A percentile compares a stretch with the other conserved stretches of the same genome.
These are phyloP conservation scores for Sturnus vulgaris DNA, from an alignment of 2,113 vertebrate genomes.

Conservation along the genomic window DNA sequence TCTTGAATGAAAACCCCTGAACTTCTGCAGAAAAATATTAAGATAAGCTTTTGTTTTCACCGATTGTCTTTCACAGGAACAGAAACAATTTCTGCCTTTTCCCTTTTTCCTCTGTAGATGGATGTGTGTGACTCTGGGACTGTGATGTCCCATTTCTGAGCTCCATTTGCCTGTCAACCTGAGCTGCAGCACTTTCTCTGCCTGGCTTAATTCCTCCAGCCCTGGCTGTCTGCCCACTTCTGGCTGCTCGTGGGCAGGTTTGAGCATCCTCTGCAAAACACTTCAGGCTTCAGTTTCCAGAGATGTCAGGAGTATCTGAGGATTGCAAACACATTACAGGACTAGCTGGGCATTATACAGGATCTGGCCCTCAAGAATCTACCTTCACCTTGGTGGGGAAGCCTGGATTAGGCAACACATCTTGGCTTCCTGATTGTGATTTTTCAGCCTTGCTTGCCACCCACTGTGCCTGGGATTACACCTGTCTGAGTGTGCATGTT, in stretches of 20 bases:
- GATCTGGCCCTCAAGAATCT: neutral
- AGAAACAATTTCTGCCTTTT: neutral
- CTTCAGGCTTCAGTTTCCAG: neutral
- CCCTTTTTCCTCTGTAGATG: neutral
- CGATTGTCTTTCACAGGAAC: neutral
- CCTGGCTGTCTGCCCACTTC: neutral
- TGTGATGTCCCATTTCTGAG: neutral
- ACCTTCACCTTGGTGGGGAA: neutral
- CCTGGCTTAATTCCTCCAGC: neutral
- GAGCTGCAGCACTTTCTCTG: neutral
- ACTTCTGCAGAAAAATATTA: neutral
- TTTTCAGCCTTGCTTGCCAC: slow-evolving; percentile 39
- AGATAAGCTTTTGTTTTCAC: neutral
- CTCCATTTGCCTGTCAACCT: neutral
- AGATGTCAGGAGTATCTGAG: neutral
- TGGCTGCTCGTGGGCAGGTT: neutral
- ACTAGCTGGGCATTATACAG: neutral
- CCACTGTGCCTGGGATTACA: slow-evolving; percentile 42
- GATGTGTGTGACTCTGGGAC: neutral
- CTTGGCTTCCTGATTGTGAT: slow-evolving; percentile 3
- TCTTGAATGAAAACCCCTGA: neutral
- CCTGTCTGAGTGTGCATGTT: slow-evolving; percentile 22
- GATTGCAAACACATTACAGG: neutral
- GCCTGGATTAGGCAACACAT: neutral
- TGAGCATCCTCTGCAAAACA: neutral